Percentiles rank a stretch among this genome's conserved stretches.
These are phyloP conservation scores for Drosophila obscura DNA, from an alignment of 1,140 invertebrate species.

Conservation along the genomic window DNA sequence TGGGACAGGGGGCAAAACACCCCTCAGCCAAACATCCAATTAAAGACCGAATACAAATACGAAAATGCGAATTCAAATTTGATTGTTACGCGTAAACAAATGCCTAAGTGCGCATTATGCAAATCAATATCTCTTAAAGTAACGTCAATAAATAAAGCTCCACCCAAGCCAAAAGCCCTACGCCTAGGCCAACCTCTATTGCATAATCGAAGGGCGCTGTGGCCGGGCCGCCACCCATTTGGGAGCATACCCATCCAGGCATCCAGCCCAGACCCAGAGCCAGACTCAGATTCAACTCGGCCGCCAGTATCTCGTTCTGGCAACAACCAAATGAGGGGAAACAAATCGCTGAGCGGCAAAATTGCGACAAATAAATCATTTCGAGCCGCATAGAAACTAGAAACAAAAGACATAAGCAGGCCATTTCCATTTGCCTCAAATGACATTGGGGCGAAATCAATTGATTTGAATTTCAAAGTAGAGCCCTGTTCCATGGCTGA, in stretches of 20 bases:
- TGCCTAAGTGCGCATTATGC: slow-evolving; percentile 81
- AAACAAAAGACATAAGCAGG: slow-evolving; percentile 81
- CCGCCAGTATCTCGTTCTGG: slow-evolving; percentile 4
- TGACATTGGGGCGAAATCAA: slow-evolving; percentile 77
- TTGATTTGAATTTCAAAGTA: slow-evolving; percentile 82
- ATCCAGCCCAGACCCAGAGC: not conserved
- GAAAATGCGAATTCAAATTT: slow-evolving; percentile 80
- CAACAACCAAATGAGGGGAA: slow-evolving; percentile 29
- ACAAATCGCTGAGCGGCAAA: slow-evolving; percentile 78
- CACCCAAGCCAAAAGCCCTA: slow-evolving; percentile 15
- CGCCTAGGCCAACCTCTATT: no score
- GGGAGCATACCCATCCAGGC: not conserved
- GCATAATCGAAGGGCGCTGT: no score
- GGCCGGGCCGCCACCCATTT: not conserved
- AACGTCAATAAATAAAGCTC: slow-evolving; percentile 73
- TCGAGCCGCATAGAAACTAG: slow-evolving; percentile 70
- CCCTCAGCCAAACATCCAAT: slow-evolving; percentile 69
- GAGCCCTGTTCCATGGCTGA: slow-evolving; percentile 8
- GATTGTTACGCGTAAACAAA: slow-evolving; percentile 82
- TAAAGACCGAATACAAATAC: slow-evolving; percentile 73
- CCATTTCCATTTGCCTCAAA: slow-evolving; percentile 79
- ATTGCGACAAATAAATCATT: slow-evolving; percentile 82
- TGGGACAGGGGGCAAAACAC: slow-evolving; percentile 17
- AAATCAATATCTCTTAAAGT: slow-evolving; percentile 81
- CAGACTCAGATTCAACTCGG: slow-evolving; percentile 15